Percentiles rank a stretch among this genome's conserved stretches.
These are phyloP conservation scores for Trachurus trachurus DNA, from an alignment of 2,797 vertebrate species.

Conservation along the genomic window DNA sequence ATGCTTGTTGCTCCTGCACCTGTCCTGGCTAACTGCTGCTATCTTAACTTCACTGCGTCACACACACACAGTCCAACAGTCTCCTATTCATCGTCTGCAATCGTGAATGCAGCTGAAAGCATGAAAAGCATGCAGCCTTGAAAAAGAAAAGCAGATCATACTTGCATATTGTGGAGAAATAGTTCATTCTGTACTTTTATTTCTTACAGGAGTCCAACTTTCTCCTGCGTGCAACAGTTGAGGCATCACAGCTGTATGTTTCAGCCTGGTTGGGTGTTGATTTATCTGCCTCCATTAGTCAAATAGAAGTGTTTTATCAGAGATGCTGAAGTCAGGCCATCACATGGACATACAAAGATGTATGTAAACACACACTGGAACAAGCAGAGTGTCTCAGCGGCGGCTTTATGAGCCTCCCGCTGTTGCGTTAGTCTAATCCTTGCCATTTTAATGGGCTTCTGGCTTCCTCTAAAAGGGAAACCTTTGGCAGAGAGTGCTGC, in stretches of 20 bases:
- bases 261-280: slow-evolving; percentile 1
- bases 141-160: slow-evolving; percentile 4
- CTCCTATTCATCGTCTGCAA: background rate
- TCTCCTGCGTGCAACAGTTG: background rate
- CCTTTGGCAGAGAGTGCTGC: slow-evolving; percentile 42
- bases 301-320: slow-evolving; percentile 25
- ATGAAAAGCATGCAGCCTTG: slow-evolving; percentile 1
- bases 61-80: background rate
- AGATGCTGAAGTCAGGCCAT: slow-evolving; percentile 33
- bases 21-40: background rate
- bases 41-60: background rate
- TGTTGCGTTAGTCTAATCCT: slow-evolving; percentile 69
- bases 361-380: background rate
- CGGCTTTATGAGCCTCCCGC: slow-evolving; percentile 65
- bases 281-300: slow-evolving; percentile 26
- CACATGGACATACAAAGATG: slow-evolving; percentile 28
- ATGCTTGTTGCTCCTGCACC: background rate
- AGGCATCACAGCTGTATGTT: background rate
- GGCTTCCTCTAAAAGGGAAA: slow-evolving; percentile 66
- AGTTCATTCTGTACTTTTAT: background rate
- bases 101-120: background rate
- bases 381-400: slow-evolving; percentile 40
- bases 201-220: background rate
- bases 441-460: slow-evolving; percentile 72
- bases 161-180: background rate